Base-by-base conservation (phyloP, 2,888 invertebrate genomes). In the Xestoiulus laeticollis region DNA sequence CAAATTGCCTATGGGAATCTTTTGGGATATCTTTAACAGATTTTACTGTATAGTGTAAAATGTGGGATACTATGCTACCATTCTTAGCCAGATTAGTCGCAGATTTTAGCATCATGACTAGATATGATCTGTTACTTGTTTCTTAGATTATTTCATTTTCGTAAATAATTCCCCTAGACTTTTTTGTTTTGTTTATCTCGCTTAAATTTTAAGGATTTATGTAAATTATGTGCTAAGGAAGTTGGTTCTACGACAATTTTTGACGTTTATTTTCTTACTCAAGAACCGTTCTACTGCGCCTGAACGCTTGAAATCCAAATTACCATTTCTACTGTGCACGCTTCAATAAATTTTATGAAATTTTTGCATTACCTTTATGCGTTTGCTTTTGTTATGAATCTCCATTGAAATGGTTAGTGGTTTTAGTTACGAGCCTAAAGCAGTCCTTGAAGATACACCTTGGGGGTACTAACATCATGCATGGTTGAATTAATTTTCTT, bases 381-480 rank as follows among this genome's bases (percentile, higher is more conserved):
- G 48, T 30, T 30, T 78, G 78, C 30, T 78, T 78, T 78, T 26
- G 14, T 78, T 30, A 26, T 78, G 30, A 78, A 78, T 78, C 78
- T 78, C 78, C 78, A 78, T 78, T 32, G 30, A 78, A 78, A 78
- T 78, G 78, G 78, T 78, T 78, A 78, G 78, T 30, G 78, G 78
- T 78, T 78, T 78, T 30, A 78, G 30, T 78, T 78, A 78, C 30
- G 78, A 78, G 30, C 78, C 78, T 78, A 78, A 78, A 78, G 30
- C 78, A 78, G 14, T 78, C 30, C 78, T 78, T 16, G 78, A 78
- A 30, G 12, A 78, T 78, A 78, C 78, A 78, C 78, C 78, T 78
- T 78, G 78, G 78, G 78, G 26, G 30, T 16, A 32, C 78, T 78
- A 78, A 78, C 78, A 78, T 8, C 78, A 78, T 78, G 78, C 78